These are phyloP conservation scores for Melanotaenia nigrans DNA, from an alignment of 2,797 vertebrate genomes.

Conservation along the genomic window DNA sequence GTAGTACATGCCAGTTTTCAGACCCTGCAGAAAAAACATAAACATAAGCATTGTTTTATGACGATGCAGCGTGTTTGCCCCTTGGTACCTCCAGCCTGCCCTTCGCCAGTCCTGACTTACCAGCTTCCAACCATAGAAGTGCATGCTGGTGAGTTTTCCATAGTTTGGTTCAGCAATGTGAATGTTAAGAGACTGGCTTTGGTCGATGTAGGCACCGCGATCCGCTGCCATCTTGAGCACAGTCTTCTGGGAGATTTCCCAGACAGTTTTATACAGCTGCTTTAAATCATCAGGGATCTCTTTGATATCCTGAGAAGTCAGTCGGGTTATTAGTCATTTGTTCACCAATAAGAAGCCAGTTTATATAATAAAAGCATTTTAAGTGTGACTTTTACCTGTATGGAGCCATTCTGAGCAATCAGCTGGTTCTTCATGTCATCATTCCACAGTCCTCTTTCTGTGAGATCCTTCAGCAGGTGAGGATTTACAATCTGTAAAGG, in stretches of 20 bases:
- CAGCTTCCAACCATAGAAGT: slow-evolving; percentile 98
- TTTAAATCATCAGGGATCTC: slow-evolving; percentile 92
- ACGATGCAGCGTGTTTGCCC: not conserved
- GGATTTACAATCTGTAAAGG: slow-evolving; percentile 90
- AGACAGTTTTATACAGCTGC: slow-evolving; percentile 95
- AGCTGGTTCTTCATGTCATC: slow-evolving; percentile 98
- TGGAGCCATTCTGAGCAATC: slow-evolving; percentile 93
- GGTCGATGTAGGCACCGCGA: slow-evolving; percentile 94
- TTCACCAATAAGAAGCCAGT: not conserved
- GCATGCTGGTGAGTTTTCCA: slow-evolving; percentile 97
- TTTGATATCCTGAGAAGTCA: slow-evolving; percentile 81
- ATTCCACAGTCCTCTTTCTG: slow-evolving; percentile 90
- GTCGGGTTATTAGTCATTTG: not conserved
- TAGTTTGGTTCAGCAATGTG: slow-evolving; percentile 98
- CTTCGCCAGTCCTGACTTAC: slow-evolving; percentile 49
- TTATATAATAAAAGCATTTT: not conserved
- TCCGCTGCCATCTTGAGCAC: slow-evolving; percentile 96
- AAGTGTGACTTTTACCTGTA: slow-evolving; percentile 84
- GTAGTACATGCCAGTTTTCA: slow-evolving; percentile 99
- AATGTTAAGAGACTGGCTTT: slow-evolving; percentile 98
- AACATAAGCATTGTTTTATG: not conserved
- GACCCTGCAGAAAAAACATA: slow-evolving; percentile 73
- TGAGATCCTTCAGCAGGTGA: slow-evolving; percentile 95
- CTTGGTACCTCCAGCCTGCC: not conserved
- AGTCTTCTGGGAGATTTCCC: slow-evolving; percentile 97